Evolutionary conservation across 2,888 invertebrate genomes (phyloP).

Genomic region (Polietes domitor): DNA sequence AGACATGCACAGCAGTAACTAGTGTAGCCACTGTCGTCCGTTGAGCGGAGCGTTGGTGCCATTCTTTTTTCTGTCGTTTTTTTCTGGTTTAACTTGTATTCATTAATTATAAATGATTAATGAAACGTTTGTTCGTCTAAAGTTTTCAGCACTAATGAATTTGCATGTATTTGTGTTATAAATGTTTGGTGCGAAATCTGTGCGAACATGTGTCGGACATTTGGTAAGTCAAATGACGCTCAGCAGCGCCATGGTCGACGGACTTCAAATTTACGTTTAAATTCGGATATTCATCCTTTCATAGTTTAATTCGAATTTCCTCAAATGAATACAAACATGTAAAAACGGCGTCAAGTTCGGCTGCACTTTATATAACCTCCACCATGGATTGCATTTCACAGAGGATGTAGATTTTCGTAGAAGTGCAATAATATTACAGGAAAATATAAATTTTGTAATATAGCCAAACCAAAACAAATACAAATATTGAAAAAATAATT

Average conservation of each 20-base stretch:
- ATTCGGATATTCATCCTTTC: neutral
- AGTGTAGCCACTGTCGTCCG: neutral
- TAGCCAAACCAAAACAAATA: too few species aligned
- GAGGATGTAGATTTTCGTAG: too few species aligned
- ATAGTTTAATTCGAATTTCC: too few species aligned
- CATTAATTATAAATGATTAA: slow-evolving; percentile 40
- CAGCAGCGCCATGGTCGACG: neutral
- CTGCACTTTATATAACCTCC: too few species aligned
- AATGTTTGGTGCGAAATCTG: slow-evolving; percentile 1
- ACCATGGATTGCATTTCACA: too few species aligned
- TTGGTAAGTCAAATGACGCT: neutral
- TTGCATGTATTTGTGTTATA: slow-evolving; percentile 18
- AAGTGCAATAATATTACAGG: too few species aligned
- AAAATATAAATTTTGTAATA: too few species aligned
- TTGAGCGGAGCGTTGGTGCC: neutral
- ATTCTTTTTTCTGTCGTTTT: neutral
- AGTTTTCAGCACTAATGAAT: slow-evolving; percentile 8
- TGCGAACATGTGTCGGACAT: slow-evolving; percentile 1
- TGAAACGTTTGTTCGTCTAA: slow-evolving; percentile 21
- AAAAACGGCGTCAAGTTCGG: too few species aligned
- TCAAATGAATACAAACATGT: too few species aligned
- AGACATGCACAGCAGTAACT: too few species aligned
- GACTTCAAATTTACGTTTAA: neutral
- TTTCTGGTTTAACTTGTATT: neutral
- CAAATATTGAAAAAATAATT: too few species aligned